These are phyloP conservation scores for Euura saliciscinereae DNA, from an alignment of 1,140 invertebrate genomes.

Conservation along the genomic window DNA sequence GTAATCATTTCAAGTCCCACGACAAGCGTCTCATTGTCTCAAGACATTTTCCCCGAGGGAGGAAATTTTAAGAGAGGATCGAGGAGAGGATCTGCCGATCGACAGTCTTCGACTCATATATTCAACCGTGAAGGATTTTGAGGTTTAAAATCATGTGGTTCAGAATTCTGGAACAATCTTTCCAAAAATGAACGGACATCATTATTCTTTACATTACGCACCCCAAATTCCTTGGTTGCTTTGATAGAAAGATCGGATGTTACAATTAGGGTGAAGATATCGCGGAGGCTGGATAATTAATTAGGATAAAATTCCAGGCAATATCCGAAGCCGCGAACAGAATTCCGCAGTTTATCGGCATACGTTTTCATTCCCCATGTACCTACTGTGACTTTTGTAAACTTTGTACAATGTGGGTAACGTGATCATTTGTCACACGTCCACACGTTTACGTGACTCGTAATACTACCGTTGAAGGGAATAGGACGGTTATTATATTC, in stretches of 20 bases:
- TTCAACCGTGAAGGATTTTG: too few relatives aligned
- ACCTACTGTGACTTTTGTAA: not conserved
- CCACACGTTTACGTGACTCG: not conserved
- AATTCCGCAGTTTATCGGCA: not conserved
- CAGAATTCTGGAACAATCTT: too few relatives aligned
- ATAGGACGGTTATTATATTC: not conserved
- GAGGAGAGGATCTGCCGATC: too few relatives aligned
- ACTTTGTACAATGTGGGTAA: not conserved
- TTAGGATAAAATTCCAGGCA: not conserved
- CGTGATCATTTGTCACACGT: conserved; percentile 1
- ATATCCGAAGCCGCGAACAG: not conserved
- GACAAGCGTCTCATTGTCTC: too few relatives aligned
- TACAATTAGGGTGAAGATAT: not conserved
- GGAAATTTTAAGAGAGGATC: too few relatives aligned
- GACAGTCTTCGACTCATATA: too few relatives aligned
- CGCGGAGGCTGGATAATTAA: not conserved
- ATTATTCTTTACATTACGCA: too few relatives aligned
- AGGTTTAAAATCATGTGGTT: too few relatives aligned
- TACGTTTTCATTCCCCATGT: not conserved
- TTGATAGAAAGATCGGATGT: not conserved
- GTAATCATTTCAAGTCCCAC: too few relatives aligned
- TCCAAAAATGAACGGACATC: too few relatives aligned
- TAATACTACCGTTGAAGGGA: not conserved
- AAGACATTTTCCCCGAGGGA: too few relatives aligned
- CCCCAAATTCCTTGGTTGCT: not conserved